Evolutionary conservation across 1,140 invertebrate species (phyloP).

Genomic region (Drosophila dunni): DNA sequence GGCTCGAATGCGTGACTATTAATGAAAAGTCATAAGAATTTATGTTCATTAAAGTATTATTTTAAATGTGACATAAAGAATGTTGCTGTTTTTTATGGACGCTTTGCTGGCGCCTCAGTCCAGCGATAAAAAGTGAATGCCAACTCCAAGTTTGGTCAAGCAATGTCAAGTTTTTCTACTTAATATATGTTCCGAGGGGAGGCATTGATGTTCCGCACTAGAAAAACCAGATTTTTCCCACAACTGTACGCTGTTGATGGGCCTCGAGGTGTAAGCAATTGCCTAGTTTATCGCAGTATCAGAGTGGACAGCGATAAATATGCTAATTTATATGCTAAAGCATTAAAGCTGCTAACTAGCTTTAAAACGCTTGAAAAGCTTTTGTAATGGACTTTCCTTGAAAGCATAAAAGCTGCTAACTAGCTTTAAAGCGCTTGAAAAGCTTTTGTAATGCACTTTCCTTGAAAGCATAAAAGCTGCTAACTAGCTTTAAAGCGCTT

Average conservation of each 20-base stretch:
- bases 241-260: constrained; percentile 4
- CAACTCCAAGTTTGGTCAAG: constrained; percentile 57
- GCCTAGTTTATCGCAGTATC: background rate
- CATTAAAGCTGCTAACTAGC: no score
- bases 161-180: constrained; percentile 76
- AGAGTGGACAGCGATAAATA: background rate
- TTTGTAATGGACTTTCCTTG: background rate
- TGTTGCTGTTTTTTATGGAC: constrained; percentile 36
- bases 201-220: constrained; percentile 18
- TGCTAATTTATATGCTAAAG: background rate
- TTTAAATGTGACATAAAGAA: constrained; percentile 49
- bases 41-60: constrained; percentile 59
- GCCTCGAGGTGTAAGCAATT: constrained; percentile 43
- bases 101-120: constrained; percentile 17
- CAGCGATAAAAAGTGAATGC: constrained; percentile 70
- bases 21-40: constrained; percentile 35
- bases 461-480: background rate
- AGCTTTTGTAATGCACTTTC: no score
- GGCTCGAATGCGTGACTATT: constrained; percentile 42
- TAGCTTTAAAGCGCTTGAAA: no score
- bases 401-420: background rate
- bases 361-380: background rate
- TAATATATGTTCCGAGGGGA: constrained; percentile 34
- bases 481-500: background rate
- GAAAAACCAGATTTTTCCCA: constrained; percentile 49